Conservation (phyloP, 2,797 vertebrate species). For the Buceros bicornis region DNA sequence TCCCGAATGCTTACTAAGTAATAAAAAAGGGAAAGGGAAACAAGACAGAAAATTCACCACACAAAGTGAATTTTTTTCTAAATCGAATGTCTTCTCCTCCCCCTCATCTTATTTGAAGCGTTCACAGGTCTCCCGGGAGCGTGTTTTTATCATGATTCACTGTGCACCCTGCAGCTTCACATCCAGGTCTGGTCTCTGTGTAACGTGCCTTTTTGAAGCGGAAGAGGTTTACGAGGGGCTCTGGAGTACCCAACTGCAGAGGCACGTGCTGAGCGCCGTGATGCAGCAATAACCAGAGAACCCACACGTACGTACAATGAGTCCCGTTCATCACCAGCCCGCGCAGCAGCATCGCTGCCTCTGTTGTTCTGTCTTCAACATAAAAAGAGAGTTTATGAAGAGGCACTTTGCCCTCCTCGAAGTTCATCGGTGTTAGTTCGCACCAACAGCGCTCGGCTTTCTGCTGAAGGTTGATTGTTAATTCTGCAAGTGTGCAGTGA, state of each 20-base stretch:
- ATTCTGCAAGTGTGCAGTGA: slow-evolving; percentile 12
- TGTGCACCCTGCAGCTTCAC: slow-evolving; percentile 12
- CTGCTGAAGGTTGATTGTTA: slow-evolving; percentile 39
- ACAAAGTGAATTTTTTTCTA: slow-evolving; percentile 38
- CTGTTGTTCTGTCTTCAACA: neutral
- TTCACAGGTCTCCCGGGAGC: slow-evolving; percentile 29
- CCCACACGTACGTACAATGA: neutral
- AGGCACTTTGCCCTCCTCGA: slow-evolving; percentile 36
- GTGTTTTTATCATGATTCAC: slow-evolving; percentile 15
- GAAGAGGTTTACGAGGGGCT: neutral
- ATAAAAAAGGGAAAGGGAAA: slow-evolving; percentile 65
- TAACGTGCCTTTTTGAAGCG: neutral
- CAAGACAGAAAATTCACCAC: slow-evolving; percentile 36
- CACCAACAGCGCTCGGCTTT: neutral
- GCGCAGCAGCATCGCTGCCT: neutral
- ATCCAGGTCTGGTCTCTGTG: slow-evolving; percentile 38
- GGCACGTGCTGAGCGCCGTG: slow-evolving; percentile 2
- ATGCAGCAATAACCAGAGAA: neutral
- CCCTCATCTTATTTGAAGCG: neutral
- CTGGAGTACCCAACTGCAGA: neutral
- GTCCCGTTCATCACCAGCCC: slow-evolving; percentile 10
- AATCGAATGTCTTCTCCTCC: neutral
- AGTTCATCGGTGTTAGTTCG: neutral
- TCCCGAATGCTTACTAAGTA: slow-evolving; percentile 59
- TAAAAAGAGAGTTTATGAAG: slow-evolving; percentile 28